Conservation (phyloP, 2,113 vertebrate species). For the Rhodinocichla rosea region DNA sequence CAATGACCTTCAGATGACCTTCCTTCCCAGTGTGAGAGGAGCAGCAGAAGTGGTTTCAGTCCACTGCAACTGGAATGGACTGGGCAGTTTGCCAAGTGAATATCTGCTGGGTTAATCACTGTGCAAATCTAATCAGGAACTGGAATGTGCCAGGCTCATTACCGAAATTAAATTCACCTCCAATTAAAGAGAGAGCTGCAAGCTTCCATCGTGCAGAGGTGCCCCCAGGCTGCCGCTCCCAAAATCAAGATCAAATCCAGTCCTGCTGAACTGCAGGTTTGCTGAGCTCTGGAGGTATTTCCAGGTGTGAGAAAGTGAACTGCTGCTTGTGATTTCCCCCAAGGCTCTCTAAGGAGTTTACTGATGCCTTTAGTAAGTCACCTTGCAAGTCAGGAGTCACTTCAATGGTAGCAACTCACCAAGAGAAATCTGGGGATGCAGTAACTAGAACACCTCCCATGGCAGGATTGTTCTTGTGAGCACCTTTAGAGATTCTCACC, state of each 20-base stretch:
- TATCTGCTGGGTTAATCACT: slow-evolving; percentile 63
- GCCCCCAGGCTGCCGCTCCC: slow-evolving; percentile 49
- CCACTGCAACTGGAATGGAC: slow-evolving; percentile 53
- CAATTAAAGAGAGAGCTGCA: slow-evolving; percentile 53
- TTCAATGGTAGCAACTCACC: neutral
- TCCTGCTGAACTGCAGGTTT: neutral
- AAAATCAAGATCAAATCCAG: neutral
- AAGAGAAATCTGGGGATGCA: neutral
- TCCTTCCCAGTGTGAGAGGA: neutral
- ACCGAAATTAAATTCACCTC: slow-evolving; percentile 60
- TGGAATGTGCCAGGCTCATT: slow-evolving; percentile 66
- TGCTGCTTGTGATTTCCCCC: neutral
- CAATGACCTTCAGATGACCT: slow-evolving; percentile 17
- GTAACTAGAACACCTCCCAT: neutral
- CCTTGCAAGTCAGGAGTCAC: neutral
- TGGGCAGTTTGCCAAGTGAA: slow-evolving; percentile 37
- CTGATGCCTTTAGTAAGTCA: slow-evolving; percentile 15
- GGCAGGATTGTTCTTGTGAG: neutral
- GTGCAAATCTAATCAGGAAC: slow-evolving; percentile 60
- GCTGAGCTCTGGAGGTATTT: neutral
- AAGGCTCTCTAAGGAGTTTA: neutral
- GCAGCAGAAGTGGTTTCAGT: slow-evolving; percentile 48
- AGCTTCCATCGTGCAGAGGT: slow-evolving; percentile 18
- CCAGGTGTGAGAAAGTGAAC: slow-evolving; percentile 30
- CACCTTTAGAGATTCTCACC: neutral